A percentile compares a stretch with the other conserved stretches of the same genome.
These are phyloP conservation scores for Rousettus madagascariensis DNA, from an alignment of 2,797 vertebrate genomes.

Conservation along the genomic window DNA sequence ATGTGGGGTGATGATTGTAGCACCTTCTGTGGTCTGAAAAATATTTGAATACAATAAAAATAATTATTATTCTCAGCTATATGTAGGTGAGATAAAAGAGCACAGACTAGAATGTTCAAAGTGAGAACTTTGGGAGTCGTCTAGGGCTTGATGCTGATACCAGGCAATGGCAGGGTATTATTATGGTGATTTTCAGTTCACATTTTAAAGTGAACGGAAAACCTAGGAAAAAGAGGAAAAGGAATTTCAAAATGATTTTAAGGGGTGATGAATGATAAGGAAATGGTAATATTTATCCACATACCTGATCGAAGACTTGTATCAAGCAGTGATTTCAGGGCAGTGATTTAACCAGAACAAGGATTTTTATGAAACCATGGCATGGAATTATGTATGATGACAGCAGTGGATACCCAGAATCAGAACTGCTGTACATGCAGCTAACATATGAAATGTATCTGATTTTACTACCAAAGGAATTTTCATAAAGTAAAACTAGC, in stretches of 20 bases:
- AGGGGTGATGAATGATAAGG: neutral
- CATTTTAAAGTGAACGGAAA: neutral
- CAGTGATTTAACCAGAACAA: neutral
- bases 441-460: neutral
- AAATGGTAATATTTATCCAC: neutral
- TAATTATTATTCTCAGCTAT: neutral
- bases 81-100: neutral
- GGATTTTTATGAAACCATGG: neutral
- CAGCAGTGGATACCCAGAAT: neutral
- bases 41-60: neutral
- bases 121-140: neutral
- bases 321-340: neutral
- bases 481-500: conserved; percentile 31
- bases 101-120: neutral
- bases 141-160: neutral
- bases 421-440: neutral
- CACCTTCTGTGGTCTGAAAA: neutral
- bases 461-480: neutral
- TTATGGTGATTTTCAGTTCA: neutral
- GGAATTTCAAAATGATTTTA: neutral
- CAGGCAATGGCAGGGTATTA: neutral
- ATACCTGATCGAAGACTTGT: neutral
- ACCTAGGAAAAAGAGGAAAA: neutral
- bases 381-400: neutral
- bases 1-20: neutral